Conservation (phyloP, 2,113 vertebrate genomes). For the Oncorhynchus tshawytscha region DNA sequence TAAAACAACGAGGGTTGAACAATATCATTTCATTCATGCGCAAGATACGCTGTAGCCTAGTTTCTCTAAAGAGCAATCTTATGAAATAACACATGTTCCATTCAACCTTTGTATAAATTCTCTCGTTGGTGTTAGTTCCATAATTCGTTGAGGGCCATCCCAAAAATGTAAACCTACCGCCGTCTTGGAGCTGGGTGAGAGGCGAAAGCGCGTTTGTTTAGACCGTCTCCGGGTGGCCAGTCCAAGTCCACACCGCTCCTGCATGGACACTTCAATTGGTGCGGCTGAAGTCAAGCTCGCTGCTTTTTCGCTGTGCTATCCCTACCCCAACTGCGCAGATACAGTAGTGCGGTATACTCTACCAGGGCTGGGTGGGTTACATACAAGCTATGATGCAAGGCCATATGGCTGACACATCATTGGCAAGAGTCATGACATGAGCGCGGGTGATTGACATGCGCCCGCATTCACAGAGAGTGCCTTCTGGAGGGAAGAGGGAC, state of each 20-base stretch:
- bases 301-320: slow-evolving; percentile 56
- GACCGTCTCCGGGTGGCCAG: slow-evolving; percentile 86
- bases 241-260: slow-evolving; percentile 71
- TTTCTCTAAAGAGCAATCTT: background rate
- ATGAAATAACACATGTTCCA: slow-evolving; percentile 3
- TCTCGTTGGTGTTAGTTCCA: slow-evolving; percentile 8
- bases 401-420: slow-evolving; percentile 99
- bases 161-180: slow-evolving; percentile 76
- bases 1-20: background rate
- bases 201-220: slow-evolving; percentile 87
- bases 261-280: slow-evolving; percentile 79
- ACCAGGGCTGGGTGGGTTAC: slow-evolving; percentile 89
- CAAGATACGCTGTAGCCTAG: background rate
- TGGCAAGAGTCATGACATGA: slow-evolving; percentile 99
- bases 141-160: background rate
- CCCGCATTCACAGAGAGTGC: slow-evolving; percentile 97
- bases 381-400: slow-evolving; percentile 98
- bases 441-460: slow-evolving; percentile 99
- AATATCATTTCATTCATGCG: background rate
- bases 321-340: slow-evolving; percentile 80
- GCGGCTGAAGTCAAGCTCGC: slow-evolving; percentile 67
- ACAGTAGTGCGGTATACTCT: slow-evolving; percentile 87
- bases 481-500: slow-evolving; percentile 92
- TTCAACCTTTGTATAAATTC: slow-evolving; percentile 26
- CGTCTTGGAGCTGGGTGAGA: slow-evolving; percentile 73